phyloP scores from a whole-genome alignment of 2,113 vertebrate genomes.

The Sula dactylatra region DNA sequence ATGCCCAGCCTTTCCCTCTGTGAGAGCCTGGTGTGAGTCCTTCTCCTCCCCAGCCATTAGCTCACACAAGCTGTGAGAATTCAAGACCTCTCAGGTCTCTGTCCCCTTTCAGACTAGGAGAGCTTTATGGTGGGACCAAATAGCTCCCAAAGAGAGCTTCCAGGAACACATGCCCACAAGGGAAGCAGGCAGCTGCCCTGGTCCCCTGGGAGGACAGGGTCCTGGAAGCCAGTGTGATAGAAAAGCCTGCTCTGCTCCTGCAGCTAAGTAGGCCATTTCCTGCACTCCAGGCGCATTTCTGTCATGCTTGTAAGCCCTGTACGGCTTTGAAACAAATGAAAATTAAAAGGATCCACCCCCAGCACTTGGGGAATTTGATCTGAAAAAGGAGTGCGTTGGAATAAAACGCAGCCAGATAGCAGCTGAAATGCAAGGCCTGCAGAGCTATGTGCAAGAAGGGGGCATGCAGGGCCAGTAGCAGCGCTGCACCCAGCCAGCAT shows the following conservation, averaged over 20 bases:
- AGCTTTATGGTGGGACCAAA: background rate
- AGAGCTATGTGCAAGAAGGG: background rate
- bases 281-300: conserved; percentile 38
- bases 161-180: background rate
- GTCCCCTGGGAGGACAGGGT: background rate
- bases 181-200: background rate
- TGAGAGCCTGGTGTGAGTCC: background rate
- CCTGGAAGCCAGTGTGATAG: background rate
- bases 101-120: background rate
- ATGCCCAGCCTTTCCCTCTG: fast-evolving
- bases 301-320: background rate
- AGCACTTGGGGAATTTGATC: background rate
- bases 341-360: conserved; percentile 31
- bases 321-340: background rate
- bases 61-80: background rate
- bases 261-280: conserved; percentile 55
- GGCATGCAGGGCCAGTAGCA: background rate
- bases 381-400: background rate
- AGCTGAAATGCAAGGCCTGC: background rate
- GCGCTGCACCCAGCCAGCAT: background rate
- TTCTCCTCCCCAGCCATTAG: background rate
- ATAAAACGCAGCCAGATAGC: background rate
- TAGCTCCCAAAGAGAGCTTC: background rate
- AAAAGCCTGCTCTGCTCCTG: background rate
- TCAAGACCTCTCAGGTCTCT: background rate